These are phyloP conservation scores for Leptinotarsa texana DNA, from an alignment of 1,140 invertebrate species.

Conservation along the genomic window DNA sequence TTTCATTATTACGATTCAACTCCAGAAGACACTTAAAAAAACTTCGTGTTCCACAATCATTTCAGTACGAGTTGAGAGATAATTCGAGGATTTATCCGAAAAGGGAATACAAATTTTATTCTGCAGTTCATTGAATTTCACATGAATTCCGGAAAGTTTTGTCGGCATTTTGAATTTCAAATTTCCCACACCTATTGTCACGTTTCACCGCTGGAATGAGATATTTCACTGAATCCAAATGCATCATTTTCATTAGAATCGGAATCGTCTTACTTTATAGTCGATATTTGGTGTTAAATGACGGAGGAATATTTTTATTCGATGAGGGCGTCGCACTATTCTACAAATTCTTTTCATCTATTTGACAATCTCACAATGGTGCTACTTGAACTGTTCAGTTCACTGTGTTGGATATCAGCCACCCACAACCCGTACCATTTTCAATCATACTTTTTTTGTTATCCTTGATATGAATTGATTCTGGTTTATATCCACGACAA, in stretches of 20 bases:
- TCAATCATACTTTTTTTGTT: no score
- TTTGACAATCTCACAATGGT: no score
- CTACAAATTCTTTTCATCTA: neutral
- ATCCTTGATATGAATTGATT: no score
- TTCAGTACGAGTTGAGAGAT: neutral
- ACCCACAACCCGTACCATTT: no score
- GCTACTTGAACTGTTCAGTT: no score
- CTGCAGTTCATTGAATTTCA: slow-evolving; percentile 18
- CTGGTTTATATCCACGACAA: no score
- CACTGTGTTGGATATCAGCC: no score
- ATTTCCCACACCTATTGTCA: slow-evolving; percentile 10
- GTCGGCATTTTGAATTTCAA: slow-evolving; percentile 12
- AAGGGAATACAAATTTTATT: slow-evolving; percentile 13
- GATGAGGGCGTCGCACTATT: neutral
- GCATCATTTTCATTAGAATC: slow-evolving; percentile 13
- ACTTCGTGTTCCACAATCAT: neutral
- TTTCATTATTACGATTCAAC: no score
- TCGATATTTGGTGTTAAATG: neutral
- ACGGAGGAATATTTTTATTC: neutral
- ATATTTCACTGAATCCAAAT: slow-evolving; percentile 13
- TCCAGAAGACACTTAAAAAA: no score
- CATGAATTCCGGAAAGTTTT: slow-evolving; percentile 18
- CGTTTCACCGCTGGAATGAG: neutral
- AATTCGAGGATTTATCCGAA: slow-evolving; percentile 10
- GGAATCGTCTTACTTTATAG: neutral